A percentile compares a stretch with the other conserved stretches of the same genome.
Conservation (phyloP, 2,888 invertebrate species). For the Pyrochroa serraticornis region DNA sequence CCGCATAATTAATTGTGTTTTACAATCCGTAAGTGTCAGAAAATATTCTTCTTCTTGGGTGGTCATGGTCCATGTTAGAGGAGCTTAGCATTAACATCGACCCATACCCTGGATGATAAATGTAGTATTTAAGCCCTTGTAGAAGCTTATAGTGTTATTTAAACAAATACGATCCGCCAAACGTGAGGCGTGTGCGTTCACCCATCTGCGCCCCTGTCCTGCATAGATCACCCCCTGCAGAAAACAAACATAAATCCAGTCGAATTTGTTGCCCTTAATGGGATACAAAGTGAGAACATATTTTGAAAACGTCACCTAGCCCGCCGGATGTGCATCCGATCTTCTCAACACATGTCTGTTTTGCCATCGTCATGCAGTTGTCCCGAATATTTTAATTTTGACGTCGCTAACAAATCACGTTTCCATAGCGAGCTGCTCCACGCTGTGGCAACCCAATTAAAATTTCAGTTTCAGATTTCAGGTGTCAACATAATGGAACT, state of each 20-base stretch:
- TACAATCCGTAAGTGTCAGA: no score
- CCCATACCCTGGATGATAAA: no score
- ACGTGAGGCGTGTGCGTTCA: conserved; percentile 21
- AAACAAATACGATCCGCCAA: conserved; percentile 16
- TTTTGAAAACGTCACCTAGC: conserved; percentile 47
- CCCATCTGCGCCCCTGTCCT: conserved; percentile 15
- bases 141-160: conserved; percentile 25
- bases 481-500: not conserved
- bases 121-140: no score
- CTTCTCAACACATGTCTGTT: conserved; percentile 41
- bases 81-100: no score
- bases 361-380: conserved; percentile 43
- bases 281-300: conserved; percentile 56
- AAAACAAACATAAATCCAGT: conserved; percentile 50
- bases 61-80: no score
- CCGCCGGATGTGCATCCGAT: conserved; percentile 50
- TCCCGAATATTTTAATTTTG: conserved; percentile 51
- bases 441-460: conserved; percentile 3
- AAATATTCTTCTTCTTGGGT: no score
- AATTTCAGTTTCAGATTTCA: conserved; percentile 7
- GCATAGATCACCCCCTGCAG: conserved; percentile 17
- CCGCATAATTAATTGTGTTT: no score
- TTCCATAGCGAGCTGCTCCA: conserved; percentile 14
- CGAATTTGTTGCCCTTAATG: conserved; percentile 53
- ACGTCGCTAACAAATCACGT: conserved; percentile 43